Conservation (phyloP, 2,888 invertebrate genomes). For the Chrysotoxum bicinctum region DNA sequence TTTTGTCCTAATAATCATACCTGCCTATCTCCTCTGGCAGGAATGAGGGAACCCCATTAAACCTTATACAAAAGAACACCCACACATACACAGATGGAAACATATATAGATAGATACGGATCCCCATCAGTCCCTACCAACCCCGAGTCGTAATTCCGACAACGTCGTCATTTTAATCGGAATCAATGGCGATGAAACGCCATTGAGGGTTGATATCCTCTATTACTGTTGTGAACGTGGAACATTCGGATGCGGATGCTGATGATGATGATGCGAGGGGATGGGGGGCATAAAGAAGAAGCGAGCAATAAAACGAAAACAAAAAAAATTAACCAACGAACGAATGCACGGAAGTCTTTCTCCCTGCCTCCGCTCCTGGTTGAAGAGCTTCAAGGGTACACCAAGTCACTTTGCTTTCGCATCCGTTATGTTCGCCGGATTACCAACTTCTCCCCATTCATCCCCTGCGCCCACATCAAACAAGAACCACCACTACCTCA, state of each 20-base stretch:
- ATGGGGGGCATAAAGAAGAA: not conserved
- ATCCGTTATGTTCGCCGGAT: constrained; percentile 51
- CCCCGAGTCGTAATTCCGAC: constrained; percentile 12
- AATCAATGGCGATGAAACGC: constrained; percentile 72
- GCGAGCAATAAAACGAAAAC: constrained; percentile 23
- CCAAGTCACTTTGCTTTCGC: constrained; percentile 63
- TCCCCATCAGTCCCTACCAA: not conserved
- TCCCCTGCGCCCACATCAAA: not conserved
- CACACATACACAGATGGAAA: constrained; percentile 1
- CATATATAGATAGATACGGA: not conserved
- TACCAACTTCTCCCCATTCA: constrained; percentile 12
- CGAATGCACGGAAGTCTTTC: constrained; percentile 11
- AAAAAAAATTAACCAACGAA: constrained; percentile 14
- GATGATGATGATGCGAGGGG: constrained; percentile 8
- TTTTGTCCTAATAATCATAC: constrained; percentile 66
- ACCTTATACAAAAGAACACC: constrained; percentile 30
- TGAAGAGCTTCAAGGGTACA: constrained; percentile 62
- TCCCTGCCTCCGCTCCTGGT: not conserved
- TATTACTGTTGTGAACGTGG: constrained; percentile 70
- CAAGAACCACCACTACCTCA: constrained; percentile 10
- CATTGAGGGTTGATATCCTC: constrained; percentile 72
- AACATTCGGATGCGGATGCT: constrained; percentile 47
- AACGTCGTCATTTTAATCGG: constrained; percentile 69
- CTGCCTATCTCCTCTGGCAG: constrained; percentile 17
- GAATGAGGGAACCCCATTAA: constrained; percentile 26